Conservation (phyloP, 1,140 invertebrate genomes). For the Lepidostoma basale region DNA sequence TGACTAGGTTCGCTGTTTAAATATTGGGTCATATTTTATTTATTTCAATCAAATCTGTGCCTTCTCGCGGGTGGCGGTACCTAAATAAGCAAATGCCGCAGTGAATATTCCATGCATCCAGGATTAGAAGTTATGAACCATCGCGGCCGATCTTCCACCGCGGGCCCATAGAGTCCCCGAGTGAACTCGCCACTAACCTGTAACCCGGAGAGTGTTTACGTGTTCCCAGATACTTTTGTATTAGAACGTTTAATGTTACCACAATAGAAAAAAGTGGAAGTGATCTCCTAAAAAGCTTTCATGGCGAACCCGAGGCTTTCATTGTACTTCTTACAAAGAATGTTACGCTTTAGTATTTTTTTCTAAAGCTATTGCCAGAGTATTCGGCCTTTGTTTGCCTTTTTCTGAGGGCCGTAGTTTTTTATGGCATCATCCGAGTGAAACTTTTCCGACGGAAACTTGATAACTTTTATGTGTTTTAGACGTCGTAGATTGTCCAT, state of each 20-base stretch:
- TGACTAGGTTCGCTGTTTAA: no score
- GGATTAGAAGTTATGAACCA: neutral
- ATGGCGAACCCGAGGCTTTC: constrained; percentile 26
- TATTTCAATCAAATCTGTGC: no score
- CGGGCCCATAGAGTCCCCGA: neutral
- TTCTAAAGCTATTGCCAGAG: constrained; percentile 28
- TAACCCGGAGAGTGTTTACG: constrained; percentile 41
- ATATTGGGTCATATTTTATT: no score
- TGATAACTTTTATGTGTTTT: constrained; percentile 27
- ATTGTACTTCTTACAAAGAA: constrained; percentile 40
- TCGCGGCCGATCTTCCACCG: neutral
- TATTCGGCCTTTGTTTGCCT: constrained; percentile 38
- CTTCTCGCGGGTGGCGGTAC: no score
- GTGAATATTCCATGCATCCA: no score
- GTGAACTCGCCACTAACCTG: constrained; percentile 6
- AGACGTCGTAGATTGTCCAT: constrained; percentile 17
- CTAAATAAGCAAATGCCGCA: no score
- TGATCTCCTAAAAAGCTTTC: constrained; percentile 46
- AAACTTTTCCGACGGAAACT: constrained; percentile 27
- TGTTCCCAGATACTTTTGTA: constrained; percentile 41
- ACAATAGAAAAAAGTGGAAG: constrained; percentile 40
- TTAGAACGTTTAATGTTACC: constrained; percentile 45
- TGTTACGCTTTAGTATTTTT: constrained; percentile 36
- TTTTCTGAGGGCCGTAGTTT: constrained; percentile 33
- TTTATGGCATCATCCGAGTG: constrained; percentile 21